Base-by-base conservation (phyloP, 2,113 vertebrate genomes). In the Vulpes lagopus region DNA sequence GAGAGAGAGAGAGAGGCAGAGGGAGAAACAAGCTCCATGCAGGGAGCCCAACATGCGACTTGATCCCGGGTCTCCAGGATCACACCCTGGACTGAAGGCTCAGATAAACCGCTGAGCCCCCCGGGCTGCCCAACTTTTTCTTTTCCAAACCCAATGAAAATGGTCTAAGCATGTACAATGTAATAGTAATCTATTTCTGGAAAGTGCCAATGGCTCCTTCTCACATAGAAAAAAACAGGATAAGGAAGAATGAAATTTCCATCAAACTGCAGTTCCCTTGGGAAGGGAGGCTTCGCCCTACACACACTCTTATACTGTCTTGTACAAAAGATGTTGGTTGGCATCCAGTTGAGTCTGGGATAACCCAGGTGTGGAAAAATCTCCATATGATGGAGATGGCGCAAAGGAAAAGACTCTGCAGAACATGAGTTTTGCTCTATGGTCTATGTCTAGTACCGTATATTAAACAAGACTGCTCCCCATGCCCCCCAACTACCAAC, bases 251-350 rank as follows among this genome's bases (percentile, higher is more conserved):
- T 32, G 25, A 25, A 30, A 1, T 5, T 23, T 8, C 6, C 4
- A 3, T 11, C 3, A 2, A 1, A 10, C 3, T 12, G 2, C 23
- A 43, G 38, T 15, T 69, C 51, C 20, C 19, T 7, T 0, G 4
- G 14, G 5, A 53, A n/a, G 7, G 17, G 22, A 3, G n/a, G 16
- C 10, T 4, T 32, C 14, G 17, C 12, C 0, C 8, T 20, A 4
- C 10, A 30, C 30, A 19, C 22, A 25, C 9, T 22, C 5, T 49
- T 23, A 0, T 11, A 25, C 1, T 8, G 64, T 19, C 8, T 55
- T 0, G 20, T 2, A 1, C 9, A 38, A 15, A 35, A 43, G 9
- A 2, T 2, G 17, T 20, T 10, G 16, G 20, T 15, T 51, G 8
- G 5, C 9, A 20, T 64, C n/a, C 79, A 8, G 16, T 8, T 6